Evolutionary conservation across 2,797 vertebrate genomes (phyloP).

Genomic region (Sandelia bainsii): DNA sequence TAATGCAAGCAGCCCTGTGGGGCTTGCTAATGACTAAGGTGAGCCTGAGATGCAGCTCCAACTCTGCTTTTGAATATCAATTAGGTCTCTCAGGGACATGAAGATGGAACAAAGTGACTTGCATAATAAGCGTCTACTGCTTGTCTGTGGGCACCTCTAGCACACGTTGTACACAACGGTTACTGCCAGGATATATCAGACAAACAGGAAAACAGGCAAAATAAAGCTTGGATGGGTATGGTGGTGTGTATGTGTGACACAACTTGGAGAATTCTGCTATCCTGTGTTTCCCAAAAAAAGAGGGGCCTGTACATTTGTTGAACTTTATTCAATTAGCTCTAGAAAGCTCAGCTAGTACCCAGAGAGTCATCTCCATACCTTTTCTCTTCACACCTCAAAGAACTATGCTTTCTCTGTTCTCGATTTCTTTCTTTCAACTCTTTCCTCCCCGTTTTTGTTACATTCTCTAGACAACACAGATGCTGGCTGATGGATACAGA

Average conservation of each 20-base stretch:
- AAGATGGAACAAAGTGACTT: conserved; percentile 76
- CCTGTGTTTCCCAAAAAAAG: conserved; percentile 64
- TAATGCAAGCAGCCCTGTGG: conserved; percentile 80
- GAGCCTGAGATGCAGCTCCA: conserved; percentile 75
- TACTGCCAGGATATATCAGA: conserved; percentile 46
- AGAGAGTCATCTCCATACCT: conserved; percentile 65
- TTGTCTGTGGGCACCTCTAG: conserved; percentile 65
- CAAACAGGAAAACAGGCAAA: conserved; percentile 54
- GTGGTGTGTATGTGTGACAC: conserved; percentile 50
- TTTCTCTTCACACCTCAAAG: conserved; percentile 64
- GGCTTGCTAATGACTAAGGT: conserved; percentile 82
- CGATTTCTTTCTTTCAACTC: conserved; percentile 27
- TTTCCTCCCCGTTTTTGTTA: conserved; percentile 47
- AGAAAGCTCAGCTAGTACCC: conserved; percentile 73
- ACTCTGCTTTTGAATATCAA: conserved; percentile 81
- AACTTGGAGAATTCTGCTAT: conserved; percentile 67
- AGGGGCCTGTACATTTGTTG: conserved; percentile 57
- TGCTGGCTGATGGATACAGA: conserved; percentile 60
- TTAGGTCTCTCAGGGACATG: conserved; percentile 76
- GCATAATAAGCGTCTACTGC: conserved; percentile 72
- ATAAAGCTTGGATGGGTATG: conserved; percentile 53
- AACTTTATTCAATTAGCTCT: conserved; percentile 73
- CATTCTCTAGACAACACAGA: conserved; percentile 68
- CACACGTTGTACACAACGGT: conserved; percentile 36
- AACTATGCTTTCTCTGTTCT: conserved; percentile 50